Base-by-base conservation (phyloP, 2,888 invertebrate species). In the Synergus umbraculus region DNA sequence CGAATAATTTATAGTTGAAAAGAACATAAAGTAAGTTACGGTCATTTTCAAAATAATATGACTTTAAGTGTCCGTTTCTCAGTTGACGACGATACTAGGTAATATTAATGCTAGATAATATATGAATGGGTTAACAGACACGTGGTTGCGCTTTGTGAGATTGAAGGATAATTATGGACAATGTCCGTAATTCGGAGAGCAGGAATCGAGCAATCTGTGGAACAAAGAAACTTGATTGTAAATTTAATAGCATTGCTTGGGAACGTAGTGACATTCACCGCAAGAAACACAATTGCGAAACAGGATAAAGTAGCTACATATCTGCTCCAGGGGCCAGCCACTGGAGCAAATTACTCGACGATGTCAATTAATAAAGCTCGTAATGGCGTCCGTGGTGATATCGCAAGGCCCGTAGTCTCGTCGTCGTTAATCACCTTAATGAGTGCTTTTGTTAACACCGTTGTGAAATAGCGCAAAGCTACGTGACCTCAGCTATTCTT, bases 321-420 rank as follows among this genome's bases (percentile, higher is more conserved):
- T 81, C 80, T 76, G 66, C 69, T 76, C 78, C 54, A 66, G 77
- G 37, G 15, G 12, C 5, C 85, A 77, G 84, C 85, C 81, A 83
- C 83, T 79, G 84, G 86, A 85, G 89, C 89, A 90, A 91, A 91
- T 91, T 90, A 89, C 89, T 88, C 88, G 89, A 89, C 90, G 89
- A 90, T 89, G 90, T 89, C 89, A 91, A 91, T 91, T 91, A 91
- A 91, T 91, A 91, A 91, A 90, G 90, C 89, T 86, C 84, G 89
- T 90, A 90, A 90, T 89, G 89, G 89, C 87, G 87, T 85, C 85
- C 85, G 82, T 85, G 86, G 82, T 82, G 84, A 85, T 87, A 87
- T 87, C 86, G 84, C 85, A 81, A 84, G 77, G 76, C 79, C 81
- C 78, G 79, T 82, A 84, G 85, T 85, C 85, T 85, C 86, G 83